phyloP scores from a whole-genome alignment of 2,888 invertebrate genomes.

The Leucania comma region DNA sequence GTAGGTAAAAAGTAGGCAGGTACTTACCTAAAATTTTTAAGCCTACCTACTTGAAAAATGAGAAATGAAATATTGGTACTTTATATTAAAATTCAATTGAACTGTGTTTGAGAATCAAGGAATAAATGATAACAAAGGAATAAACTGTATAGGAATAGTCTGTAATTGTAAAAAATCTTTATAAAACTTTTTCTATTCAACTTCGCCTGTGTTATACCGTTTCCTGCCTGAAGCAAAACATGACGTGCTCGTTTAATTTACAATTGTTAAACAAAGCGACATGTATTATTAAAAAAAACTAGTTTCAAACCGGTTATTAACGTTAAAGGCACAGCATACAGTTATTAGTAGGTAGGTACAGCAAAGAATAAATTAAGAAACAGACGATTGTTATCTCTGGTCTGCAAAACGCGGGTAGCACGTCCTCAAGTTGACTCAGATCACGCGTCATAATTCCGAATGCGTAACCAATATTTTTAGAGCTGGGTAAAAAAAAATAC shows the following conservation, averaged over 20 bases:
- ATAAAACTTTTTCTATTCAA: conserved; percentile 1
- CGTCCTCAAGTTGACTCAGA: conserved; percentile 45
- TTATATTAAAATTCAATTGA: too few relatives aligned
- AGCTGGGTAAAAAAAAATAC: background rate
- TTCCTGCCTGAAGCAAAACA: conserved; percentile 19
- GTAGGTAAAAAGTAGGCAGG: too few relatives aligned
- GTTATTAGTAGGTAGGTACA: conserved; percentile 32
- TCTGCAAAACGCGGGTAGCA: conserved; percentile 29
- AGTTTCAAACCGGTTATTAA: conserved; percentile 32
- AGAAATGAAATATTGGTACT: too few relatives aligned
- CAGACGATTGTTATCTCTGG: conserved; percentile 52
- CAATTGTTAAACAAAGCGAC: conserved; percentile 25
- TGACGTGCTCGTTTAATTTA: conserved; percentile 18
- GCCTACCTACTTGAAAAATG: too few relatives aligned
- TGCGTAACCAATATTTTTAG: conserved; percentile 1
- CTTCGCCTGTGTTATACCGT: background rate
- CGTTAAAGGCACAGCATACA: conserved; percentile 15
- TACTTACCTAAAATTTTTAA: too few relatives aligned
- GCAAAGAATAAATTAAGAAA: conserved; percentile 47
- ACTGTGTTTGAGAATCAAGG: too few relatives aligned
- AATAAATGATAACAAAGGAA: too few relatives aligned
- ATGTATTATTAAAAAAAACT: conserved; percentile 5
- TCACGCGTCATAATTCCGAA: conserved; percentile 42
- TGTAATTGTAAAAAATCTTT: too few relatives aligned
- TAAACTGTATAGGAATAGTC: too few relatives aligned